phyloP scores from a whole-genome alignment of 2,113 vertebrate genomes.

The Plectropomus leopardus region DNA sequence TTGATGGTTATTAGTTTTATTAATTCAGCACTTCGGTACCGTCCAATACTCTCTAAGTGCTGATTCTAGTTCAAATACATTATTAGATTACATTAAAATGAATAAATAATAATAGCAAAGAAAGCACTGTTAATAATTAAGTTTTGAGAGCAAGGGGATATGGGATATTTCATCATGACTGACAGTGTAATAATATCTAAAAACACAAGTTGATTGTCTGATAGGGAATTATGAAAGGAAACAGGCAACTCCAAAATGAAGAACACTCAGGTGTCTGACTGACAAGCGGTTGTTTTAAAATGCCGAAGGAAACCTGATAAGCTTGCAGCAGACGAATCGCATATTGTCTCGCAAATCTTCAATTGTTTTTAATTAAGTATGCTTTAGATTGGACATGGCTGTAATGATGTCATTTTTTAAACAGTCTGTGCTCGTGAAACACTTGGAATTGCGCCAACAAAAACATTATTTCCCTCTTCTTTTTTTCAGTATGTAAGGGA shows the following conservation, averaged over 20 bases:
- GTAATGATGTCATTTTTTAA: conserved; percentile 25
- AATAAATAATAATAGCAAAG: not conserved
- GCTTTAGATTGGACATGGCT: conserved; percentile 8
- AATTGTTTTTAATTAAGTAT: conserved; percentile 48
- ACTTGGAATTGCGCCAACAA: conserved; percentile 5
- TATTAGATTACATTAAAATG: not conserved
- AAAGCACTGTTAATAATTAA: not conserved
- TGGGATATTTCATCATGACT: not conserved
- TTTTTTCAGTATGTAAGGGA: not conserved
- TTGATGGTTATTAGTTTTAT: not conserved
- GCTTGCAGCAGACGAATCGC: conserved; percentile 3
- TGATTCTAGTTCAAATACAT: no score
- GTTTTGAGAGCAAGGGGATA: not conserved
- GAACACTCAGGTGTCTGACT: not conserved
- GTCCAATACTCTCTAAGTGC: not conserved
- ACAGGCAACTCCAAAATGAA: not conserved
- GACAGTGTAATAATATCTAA: not conserved
- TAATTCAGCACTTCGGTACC: not conserved
- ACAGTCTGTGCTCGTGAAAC: conserved; percentile 7
- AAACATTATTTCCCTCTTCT: no score
- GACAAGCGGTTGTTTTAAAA: conserved; percentile 8
- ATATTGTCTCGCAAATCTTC: conserved; percentile 19
- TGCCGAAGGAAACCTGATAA: conserved; percentile 24
- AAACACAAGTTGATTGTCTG: conserved; percentile 6
- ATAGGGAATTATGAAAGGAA: not conserved